These are phyloP conservation scores for Eupithecia subumbrata DNA, from an alignment of 2,888 invertebrate genomes.

Conservation along the genomic window DNA sequence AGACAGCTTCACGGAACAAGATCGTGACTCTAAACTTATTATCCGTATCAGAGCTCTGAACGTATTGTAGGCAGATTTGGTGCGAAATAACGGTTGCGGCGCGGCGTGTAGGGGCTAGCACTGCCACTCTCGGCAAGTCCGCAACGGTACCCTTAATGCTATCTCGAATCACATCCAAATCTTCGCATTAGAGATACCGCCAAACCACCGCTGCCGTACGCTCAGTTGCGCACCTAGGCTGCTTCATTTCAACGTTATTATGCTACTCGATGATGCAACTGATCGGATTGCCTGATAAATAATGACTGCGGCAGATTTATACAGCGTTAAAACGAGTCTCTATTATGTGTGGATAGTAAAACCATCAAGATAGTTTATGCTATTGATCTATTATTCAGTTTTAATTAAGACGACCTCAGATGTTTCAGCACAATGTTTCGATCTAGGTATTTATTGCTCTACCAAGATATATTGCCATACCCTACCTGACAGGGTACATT, in stretches of 20 bases:
- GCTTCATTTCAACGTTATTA: slow-evolving; percentile 43
- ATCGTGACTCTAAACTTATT: slow-evolving; percentile 80
- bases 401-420: slow-evolving; percentile 1
- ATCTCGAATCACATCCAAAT: slow-evolving; percentile 72
- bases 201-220: slow-evolving; percentile 29
- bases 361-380: slow-evolving; percentile 18
- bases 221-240: slow-evolving; percentile 34
- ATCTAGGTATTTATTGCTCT: not conserved
- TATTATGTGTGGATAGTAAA: slow-evolving; percentile 13
- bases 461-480: no score
- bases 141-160: slow-evolving; percentile 72
- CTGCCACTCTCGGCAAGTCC: slow-evolving; percentile 54
- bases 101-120: slow-evolving; percentile 50
- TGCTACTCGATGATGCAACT: slow-evolving; percentile 36
- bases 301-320: slow-evolving; percentile 20
- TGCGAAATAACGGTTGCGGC: slow-evolving; percentile 71
- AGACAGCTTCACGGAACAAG: slow-evolving; percentile 70
- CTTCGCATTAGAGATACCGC: slow-evolving; percentile 52
- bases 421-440: not conserved
- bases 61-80: slow-evolving; percentile 81
- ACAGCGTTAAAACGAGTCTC: slow-evolving; percentile 11
- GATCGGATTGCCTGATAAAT: slow-evolving; percentile 37
- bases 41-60: slow-evolving; percentile 76
- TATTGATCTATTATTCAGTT: slow-evolving; percentile 7
- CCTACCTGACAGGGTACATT: no score